Conservation (phyloP, 1,140 invertebrate genomes). For the Drosophila varians region DNA sequence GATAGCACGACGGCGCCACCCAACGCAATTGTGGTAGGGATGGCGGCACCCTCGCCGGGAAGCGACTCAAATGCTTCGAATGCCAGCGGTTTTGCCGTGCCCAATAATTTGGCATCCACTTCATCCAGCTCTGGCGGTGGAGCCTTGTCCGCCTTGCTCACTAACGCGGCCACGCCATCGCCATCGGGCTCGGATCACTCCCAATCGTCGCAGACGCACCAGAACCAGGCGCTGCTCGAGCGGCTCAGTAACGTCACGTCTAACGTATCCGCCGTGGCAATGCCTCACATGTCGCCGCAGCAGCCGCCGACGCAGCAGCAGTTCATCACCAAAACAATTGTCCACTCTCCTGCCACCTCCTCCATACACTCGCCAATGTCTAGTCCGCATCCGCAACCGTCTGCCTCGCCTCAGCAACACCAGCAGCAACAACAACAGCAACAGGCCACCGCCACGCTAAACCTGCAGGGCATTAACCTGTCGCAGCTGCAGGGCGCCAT, state of each 20-base stretch:
- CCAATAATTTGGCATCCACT: slow-evolving; percentile 60
- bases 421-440: slow-evolving; percentile 66
- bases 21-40: slow-evolving; percentile 76
- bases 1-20: slow-evolving; percentile 74
- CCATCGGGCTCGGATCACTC: slow-evolving; percentile 80
- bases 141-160: slow-evolving; percentile 58
- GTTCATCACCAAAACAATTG: slow-evolving; percentile 74
- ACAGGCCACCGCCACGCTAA: slow-evolving; percentile 84
- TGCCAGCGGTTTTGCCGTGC: slow-evolving; percentile 79
- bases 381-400: slow-evolving; percentile 87
- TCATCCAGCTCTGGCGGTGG: slow-evolving; percentile 42
- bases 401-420: slow-evolving; percentile 78
- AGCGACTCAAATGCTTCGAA: slow-evolving; percentile 83
- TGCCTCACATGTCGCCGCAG: slow-evolving; percentile 80
- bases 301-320: slow-evolving; percentile 57
- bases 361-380: slow-evolving; percentile 85
- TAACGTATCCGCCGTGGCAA: slow-evolving; percentile 63
- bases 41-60: slow-evolving; percentile 80
- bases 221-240: slow-evolving; percentile 77
- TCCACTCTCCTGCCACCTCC: slow-evolving; percentile 79
- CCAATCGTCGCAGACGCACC: slow-evolving; percentile 73
- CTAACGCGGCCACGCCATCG: slow-evolving; percentile 72
- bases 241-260: slow-evolving; percentile 72
- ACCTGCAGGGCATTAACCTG: slow-evolving; percentile 90
- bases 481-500: slow-evolving; percentile 89